A percentile compares a stretch with the other conserved stretches of the same genome.
Evolutionary conservation across 2,888 invertebrate genomes (phyloP).

Genomic region (Opisthograptis luteolata): DNA sequence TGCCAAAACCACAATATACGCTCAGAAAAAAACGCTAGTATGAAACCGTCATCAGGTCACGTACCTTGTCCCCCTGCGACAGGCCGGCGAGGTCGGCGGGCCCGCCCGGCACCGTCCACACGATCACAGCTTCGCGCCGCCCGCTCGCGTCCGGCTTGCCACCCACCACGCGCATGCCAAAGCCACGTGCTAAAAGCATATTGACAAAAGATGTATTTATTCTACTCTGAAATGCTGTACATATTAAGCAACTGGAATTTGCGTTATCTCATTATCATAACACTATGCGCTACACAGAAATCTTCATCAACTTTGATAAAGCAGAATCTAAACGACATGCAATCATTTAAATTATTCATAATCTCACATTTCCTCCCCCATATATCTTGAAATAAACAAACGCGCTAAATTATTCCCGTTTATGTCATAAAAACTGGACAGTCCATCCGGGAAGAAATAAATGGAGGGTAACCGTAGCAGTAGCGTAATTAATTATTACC

Average conservation of each 20-base stretch:
- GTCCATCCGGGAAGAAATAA: slow-evolving; percentile 19
- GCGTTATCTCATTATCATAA: no score
- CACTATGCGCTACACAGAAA: no score
- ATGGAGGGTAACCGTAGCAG: slow-evolving; percentile 13
- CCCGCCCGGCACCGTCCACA: slow-evolving; percentile 96
- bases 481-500: slow-evolving; percentile 44
- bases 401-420: slow-evolving; percentile 10
- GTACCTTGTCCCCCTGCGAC: slow-evolving; percentile 94
- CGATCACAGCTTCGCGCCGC: slow-evolving; percentile 94
- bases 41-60: background rate
- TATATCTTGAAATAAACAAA: slow-evolving; percentile 1
- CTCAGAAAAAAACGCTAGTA: no score
- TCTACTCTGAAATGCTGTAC: no score
- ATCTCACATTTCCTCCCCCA: background rate
- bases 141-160: slow-evolving; percentile 95
- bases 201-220: no score
- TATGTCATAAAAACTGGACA: slow-evolving; percentile 18
- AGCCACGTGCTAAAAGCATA: slow-evolving; percentile 93
- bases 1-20: no score
- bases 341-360: background rate
- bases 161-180: slow-evolving; percentile 97
- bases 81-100: slow-evolving; percentile 95
- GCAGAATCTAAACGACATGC: no score
- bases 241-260: no score
- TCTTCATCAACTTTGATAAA: no score